Evolutionary conservation across 2,888 invertebrate species (phyloP).

Genomic region (Catocala nupta): DNA sequence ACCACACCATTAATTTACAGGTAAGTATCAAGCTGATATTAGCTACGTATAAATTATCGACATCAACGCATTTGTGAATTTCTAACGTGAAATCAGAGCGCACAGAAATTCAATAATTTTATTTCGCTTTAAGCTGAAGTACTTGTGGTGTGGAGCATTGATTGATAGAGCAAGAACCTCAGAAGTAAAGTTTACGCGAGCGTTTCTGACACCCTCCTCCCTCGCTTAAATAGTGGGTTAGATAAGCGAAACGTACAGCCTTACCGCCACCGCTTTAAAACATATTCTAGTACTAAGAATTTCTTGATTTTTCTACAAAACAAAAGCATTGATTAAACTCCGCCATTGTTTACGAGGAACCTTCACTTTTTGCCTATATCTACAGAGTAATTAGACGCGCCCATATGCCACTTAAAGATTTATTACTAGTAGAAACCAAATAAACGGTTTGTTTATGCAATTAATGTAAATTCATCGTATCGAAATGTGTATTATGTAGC

Average conservation of each 20-base stretch:
- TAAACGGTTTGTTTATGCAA: constrained; percentile 45
- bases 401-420: constrained; percentile 47
- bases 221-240: constrained; percentile 4
- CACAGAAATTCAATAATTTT: constrained; percentile 4
- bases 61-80: not conserved
- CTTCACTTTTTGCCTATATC: constrained; percentile 34
- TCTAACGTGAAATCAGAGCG: not conserved
- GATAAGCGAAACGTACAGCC: constrained; percentile 9
- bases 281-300: constrained; percentile 5
- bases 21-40: not conserved
- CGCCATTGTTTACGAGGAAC: constrained; percentile 26
- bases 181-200: constrained; percentile 17
- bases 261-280: constrained; percentile 4
- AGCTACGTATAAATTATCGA: too few relatives aligned
- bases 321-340: constrained; percentile 5
- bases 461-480: constrained; percentile 30
- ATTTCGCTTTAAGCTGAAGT: not conserved
- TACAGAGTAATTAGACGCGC: constrained; percentile 49
- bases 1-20: constrained; percentile 11
- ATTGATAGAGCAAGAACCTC: constrained; percentile 24
- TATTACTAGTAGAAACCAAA: constrained; percentile 44
- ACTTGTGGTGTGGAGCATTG: constrained; percentile 15
- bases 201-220: constrained; percentile 22
- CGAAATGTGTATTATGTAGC: constrained; percentile 25
- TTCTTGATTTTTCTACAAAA: not conserved